Conservation (phyloP, 2,113 vertebrate species). For the Protomyctophum bolini region DNA sequence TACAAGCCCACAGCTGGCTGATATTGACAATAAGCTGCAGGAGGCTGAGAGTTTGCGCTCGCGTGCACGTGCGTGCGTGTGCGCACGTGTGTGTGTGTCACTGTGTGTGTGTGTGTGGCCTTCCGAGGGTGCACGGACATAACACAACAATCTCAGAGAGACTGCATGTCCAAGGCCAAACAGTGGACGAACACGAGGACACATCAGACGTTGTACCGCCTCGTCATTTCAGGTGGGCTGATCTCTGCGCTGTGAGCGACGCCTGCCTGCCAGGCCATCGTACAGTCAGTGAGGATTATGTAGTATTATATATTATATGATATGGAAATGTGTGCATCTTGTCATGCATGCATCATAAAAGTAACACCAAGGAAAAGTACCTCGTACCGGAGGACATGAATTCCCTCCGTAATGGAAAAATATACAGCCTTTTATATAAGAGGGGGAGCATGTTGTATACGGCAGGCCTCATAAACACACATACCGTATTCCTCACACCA, state of each 20-base stretch:
- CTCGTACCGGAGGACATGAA: conserved; percentile 45
- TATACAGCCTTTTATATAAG: conserved; percentile 49
- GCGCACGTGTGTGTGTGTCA: conserved; percentile 5
- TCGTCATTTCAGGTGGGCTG: too few species aligned
- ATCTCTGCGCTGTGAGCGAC: conserved; percentile 19
- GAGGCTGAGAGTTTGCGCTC: conserved; percentile 31
- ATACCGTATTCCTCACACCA: conserved; percentile 56
- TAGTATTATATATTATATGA: too few species aligned
- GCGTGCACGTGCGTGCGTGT: background rate
- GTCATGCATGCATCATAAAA: conserved; percentile 72
- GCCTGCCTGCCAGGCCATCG: conserved; percentile 50
- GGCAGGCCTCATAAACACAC: conserved; percentile 58
- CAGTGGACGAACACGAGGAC: too few species aligned
- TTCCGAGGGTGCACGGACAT: conserved; percentile 49
- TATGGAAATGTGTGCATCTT: conserved; percentile 59
- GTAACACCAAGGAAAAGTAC: conserved; percentile 59
- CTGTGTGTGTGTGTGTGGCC: conserved; percentile 13
- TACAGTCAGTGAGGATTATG: conserved; percentile 52
- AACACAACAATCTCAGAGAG: too few species aligned
- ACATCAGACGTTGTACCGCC: too few species aligned
- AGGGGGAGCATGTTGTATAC: conserved; percentile 48
- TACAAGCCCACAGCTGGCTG: conserved; percentile 47
- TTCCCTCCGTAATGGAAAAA: conserved; percentile 51
- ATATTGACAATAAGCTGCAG: conserved; percentile 75
- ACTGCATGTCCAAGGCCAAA: conserved; percentile 14